phyloP scores from a whole-genome alignment of 2,797 vertebrate species.

The Rhinogobio ventralis region DNA sequence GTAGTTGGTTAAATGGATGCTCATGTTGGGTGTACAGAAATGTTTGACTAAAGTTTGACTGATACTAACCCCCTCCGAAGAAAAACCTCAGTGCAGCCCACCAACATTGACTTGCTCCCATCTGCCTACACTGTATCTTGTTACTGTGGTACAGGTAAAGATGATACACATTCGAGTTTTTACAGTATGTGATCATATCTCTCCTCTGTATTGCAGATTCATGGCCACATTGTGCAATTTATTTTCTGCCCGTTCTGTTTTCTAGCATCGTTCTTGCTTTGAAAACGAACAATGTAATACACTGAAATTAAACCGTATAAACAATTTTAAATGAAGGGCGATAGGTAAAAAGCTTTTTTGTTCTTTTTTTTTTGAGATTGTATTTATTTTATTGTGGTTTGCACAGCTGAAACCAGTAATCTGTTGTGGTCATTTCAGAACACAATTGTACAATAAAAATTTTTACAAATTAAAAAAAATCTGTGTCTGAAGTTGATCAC shows the following conservation, averaged over 20 bases:
- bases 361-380: conserved; percentile 34
- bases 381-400: conserved; percentile 66
- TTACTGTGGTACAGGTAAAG: conserved; percentile 36
- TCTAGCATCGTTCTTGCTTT: conserved; percentile 10
- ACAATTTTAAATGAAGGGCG: conserved; percentile 10
- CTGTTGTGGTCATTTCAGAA: conserved; percentile 59
- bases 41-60: neutral
- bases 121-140: conserved; percentile 26
- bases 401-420: conserved; percentile 61
- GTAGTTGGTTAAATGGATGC: conserved; percentile 1
- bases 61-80: neutral
- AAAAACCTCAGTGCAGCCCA: conserved; percentile 21
- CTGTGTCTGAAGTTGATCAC: conserved; percentile 20
- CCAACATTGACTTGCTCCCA: neutral
- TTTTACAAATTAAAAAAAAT: conserved; percentile 65
- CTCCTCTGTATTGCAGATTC: conserved; percentile 31
- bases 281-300: neutral
- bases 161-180: conserved; percentile 31
- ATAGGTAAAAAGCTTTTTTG: conserved; percentile 20
- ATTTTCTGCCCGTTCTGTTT: neutral
- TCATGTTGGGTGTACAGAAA: neutral
- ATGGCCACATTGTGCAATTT: conserved; percentile 7
- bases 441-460: conserved; percentile 70
- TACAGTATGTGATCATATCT: conserved; percentile 10
- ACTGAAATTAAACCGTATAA: conserved; percentile 11